Evolutionary conservation across 2,113 vertebrate genomes (phyloP).

Genomic region (Elephantulus edwardii): DNA sequence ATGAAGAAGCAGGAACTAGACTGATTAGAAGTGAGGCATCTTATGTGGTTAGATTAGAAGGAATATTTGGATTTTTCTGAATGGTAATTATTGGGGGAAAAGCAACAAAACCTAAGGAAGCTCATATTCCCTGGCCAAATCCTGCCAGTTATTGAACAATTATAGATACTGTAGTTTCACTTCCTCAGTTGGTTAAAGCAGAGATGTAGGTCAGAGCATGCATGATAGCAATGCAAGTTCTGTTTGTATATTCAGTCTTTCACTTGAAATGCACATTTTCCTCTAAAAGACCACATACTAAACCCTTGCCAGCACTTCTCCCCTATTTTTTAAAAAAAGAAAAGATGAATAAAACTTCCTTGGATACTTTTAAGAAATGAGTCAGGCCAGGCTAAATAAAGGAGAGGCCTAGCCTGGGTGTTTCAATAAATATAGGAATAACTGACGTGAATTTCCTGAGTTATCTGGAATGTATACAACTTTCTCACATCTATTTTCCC

Average conservation of each 20-base stretch:
- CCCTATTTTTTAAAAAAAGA: not conserved
- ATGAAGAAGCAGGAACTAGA: not conserved
- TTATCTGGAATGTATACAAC: slow-evolving; percentile 35
- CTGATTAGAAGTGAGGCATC: not conserved
- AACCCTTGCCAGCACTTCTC: not conserved
- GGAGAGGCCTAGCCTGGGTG: not conserved
- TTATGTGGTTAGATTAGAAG: not conserved
- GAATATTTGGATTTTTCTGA: not conserved
- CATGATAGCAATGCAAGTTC: not conserved
- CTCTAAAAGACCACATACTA: not conserved
- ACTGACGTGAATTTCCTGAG: slow-evolving; percentile 52
- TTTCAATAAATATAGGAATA: slow-evolving; percentile 38
- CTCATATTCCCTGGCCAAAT: not conserved
- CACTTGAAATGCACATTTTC: not conserved
- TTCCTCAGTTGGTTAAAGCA: not conserved
- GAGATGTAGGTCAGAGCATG: not conserved
- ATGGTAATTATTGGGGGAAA: not conserved
- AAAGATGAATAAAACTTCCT: not conserved
- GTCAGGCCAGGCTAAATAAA: not conserved
- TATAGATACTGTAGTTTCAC: not conserved
- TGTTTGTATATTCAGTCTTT: not conserved
- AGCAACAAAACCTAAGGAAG: not conserved
- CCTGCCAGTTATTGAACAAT: not conserved
- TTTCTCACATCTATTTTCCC: slow-evolving; percentile 44
- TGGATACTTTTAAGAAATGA: slow-evolving; percentile 17